Evolutionary conservation across 1,140 invertebrate species (phyloP).

Genomic region (Goniozus legneri): DNA sequence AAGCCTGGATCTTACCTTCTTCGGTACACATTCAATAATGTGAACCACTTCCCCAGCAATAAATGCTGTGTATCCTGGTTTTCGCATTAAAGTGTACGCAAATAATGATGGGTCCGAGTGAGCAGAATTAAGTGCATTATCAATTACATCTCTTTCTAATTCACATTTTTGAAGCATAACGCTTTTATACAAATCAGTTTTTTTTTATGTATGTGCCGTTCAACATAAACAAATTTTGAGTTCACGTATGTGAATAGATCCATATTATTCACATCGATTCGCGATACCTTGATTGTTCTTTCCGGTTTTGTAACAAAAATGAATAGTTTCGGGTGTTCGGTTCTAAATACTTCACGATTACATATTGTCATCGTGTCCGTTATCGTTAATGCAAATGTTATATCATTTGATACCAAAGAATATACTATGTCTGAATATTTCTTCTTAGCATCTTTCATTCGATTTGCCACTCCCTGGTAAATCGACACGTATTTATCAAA

Average conservation of each 20-base stretch:
- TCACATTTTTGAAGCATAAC: constrained; percentile 6
- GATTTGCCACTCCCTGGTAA: too few relatives aligned
- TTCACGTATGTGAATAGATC: background rate
- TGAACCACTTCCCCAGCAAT: constrained; percentile 3
- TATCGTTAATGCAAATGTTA: too few relatives aligned
- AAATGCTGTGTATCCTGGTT: constrained; percentile 15
- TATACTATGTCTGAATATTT: too few relatives aligned
- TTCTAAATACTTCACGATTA: background rate
- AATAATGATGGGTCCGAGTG: constrained; percentile 6
- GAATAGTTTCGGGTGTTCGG: background rate
- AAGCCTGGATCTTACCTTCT: background rate
- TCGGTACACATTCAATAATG: background rate
- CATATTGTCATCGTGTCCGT: too few relatives aligned
- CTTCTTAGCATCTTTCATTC: too few relatives aligned
- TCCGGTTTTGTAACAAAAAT: background rate
- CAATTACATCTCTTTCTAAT: constrained; percentile 5
- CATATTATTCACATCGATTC: background rate
- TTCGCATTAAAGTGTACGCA: constrained; percentile 17
- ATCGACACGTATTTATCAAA: too few relatives aligned
- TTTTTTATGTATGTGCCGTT: background rate
- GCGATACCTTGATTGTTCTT: background rate
- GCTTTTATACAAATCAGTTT: constrained; percentile 11
- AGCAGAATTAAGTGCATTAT: constrained; percentile 14
- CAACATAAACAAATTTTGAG: background rate
- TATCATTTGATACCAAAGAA: too few relatives aligned